Base-by-base conservation (phyloP, 2,797 vertebrate species). In the Gobionotothen gibberifrons region DNA sequence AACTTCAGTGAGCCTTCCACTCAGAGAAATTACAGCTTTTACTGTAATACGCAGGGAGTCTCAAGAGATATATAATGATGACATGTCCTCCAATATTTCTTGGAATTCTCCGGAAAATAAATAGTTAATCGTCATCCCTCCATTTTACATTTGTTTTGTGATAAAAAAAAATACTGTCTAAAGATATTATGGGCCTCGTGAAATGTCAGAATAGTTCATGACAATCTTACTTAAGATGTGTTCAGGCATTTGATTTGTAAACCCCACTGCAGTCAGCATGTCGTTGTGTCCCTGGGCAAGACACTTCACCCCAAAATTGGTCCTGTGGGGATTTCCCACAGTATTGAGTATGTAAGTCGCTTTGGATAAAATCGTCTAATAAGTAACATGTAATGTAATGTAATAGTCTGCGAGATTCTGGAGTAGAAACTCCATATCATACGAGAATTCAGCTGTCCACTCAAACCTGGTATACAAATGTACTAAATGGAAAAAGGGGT, bases 1-100 rank as follows among this genome's bases (percentile, higher is more conserved):
- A 53, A 54, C 63, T 47, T 43, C n/a, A 69, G 19, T 36, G 11
- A 21, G 40, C 62, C 17, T 65, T 26, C 69, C 71, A 43, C 15
- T 60, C 59, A 57, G 29, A 32, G 9, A 66, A 84, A 72, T 66
- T 14, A 57, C 17, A 58, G 48, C 51, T 51, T 26, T 53, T 22
- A 49, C 5, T 51, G 26, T 44, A 44, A 53, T 44, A 54, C 22
- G 15, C 48, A 69, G 11, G 1, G 9, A 43, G 14, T 16, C 12
- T 60, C 11, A 53, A 17, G 3, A 46, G 4, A n/a, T n/a, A n/a
- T 59, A 51, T 53, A 51, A 65, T 60, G 14, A 19, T 46, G 19
- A n/a, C 40, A 21, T 1, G 12, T 39, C 40, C 9, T 21, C 12
- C 43, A 1, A 60, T 43, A 43, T 36, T 43, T 43, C 13, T 65